Evolutionary conservation across 1,140 invertebrate species (phyloP).

Genomic region (Sipha flava): DNA sequence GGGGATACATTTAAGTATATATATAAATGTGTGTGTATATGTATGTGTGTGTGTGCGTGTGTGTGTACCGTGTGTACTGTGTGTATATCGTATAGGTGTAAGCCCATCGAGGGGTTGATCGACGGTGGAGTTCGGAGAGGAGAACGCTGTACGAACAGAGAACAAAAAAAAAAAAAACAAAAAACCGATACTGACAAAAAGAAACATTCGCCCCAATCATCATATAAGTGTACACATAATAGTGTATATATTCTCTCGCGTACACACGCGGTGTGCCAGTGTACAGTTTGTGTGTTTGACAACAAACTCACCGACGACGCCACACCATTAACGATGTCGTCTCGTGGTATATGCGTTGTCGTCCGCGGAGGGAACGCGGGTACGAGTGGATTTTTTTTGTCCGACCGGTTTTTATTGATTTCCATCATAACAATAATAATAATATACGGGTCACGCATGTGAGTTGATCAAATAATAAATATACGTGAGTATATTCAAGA

Average conservation of each 20-base stretch:
- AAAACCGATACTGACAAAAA: background rate
- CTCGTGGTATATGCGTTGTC: background rate
- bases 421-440: background rate
- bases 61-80: too few relatives aligned
- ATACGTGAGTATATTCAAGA: background rate
- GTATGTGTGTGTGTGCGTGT: too few relatives aligned
- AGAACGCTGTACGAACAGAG: too few relatives aligned
- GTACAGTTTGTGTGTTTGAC: background rate
- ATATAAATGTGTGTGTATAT: too few relatives aligned
- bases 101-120: too few relatives aligned
- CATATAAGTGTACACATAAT: background rate
- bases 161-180: background rate
- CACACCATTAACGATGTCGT: background rate
- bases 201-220: background rate
- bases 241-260: background rate
- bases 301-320: background rate
- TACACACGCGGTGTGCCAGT: background rate
- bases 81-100: too few relatives aligned
- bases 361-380: background rate
- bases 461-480: background rate
- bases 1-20: too few relatives aligned
- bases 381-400: background rate
- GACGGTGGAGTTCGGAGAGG: background rate
- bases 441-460: background rate
- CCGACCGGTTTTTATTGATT: conserved; percentile 11